Evolutionary conservation across 2,888 invertebrate genomes (phyloP).

Genomic region (Ceriagrion tenellum): DNA sequence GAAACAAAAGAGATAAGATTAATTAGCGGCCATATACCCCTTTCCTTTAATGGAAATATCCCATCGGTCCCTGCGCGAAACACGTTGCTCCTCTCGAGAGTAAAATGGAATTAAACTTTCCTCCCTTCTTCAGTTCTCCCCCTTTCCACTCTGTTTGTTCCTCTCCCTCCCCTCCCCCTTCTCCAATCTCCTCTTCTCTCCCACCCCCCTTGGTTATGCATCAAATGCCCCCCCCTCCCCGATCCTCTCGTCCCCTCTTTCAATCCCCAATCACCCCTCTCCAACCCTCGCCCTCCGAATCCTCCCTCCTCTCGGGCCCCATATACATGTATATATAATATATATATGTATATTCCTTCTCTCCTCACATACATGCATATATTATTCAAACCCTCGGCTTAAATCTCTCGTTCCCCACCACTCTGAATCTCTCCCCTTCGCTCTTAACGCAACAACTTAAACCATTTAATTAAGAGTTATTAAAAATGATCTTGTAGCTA

Average conservation of each 20-base stretch:
- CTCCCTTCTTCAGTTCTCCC: background rate
- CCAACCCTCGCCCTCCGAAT: background rate
- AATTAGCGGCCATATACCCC: slow-evolving; percentile 9
- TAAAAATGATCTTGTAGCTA: background rate
- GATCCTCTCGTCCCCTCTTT: background rate
- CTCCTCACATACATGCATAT: background rate
- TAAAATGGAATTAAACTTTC: background rate
- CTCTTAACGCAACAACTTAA: background rate
- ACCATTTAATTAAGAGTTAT: background rate
- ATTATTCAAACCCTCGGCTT: background rate
- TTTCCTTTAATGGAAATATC: slow-evolving; percentile 6
- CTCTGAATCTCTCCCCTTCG: background rate
- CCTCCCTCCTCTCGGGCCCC: slow-evolving; percentile 20
- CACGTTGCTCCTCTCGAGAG: background rate
- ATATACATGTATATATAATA: background rate
- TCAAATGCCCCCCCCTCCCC: background rate
- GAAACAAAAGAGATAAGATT: slow-evolving; percentile 28
- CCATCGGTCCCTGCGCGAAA: background rate
- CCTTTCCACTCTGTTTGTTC: background rate
- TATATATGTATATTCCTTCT: background rate
- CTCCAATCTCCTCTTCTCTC: background rate
- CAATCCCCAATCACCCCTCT: slow-evolving; percentile 50
- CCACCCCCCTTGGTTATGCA: background rate
- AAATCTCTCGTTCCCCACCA: background rate
- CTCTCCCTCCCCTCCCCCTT: background rate